phyloP scores from a whole-genome alignment of 1,140 invertebrate genomes.

The Frieseomelitta varia region DNA sequence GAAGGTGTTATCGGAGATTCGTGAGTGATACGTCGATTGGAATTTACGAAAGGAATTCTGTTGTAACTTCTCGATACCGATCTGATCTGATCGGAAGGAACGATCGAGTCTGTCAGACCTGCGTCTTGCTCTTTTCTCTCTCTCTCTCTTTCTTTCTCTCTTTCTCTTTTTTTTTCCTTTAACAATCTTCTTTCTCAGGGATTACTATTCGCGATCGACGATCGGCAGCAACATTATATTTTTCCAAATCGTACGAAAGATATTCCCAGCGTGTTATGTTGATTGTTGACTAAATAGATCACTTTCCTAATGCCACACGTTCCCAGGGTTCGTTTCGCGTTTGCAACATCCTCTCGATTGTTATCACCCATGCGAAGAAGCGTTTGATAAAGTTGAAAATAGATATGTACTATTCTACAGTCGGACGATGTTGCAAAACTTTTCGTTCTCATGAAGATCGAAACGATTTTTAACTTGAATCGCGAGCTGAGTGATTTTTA shows the following conservation, averaged over 20 bases:
- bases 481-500: neutral
- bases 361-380: constrained; percentile 1
- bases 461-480: neutral
- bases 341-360: neutral
- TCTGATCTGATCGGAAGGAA: neutral
- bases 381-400: neutral
- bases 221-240: neutral
- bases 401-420: too few species aligned
- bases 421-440: neutral
- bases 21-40: neutral
- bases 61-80: neutral
- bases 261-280: neutral
- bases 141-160: too few species aligned
- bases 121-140: neutral
- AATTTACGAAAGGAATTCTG: neutral
- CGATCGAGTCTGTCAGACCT: neutral
- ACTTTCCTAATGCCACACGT: neutral
- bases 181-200: constrained; percentile 1
- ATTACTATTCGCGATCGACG: neutral
- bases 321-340: constrained; percentile 9
- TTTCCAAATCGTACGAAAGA: neutral
- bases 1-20: neutral
- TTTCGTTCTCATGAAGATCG: neutral
- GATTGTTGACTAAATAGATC: constrained; percentile 13
- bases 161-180: too few species aligned